Conservation (phyloP, 2,113 vertebrate species). For the Podiceps cristatus region DNA sequence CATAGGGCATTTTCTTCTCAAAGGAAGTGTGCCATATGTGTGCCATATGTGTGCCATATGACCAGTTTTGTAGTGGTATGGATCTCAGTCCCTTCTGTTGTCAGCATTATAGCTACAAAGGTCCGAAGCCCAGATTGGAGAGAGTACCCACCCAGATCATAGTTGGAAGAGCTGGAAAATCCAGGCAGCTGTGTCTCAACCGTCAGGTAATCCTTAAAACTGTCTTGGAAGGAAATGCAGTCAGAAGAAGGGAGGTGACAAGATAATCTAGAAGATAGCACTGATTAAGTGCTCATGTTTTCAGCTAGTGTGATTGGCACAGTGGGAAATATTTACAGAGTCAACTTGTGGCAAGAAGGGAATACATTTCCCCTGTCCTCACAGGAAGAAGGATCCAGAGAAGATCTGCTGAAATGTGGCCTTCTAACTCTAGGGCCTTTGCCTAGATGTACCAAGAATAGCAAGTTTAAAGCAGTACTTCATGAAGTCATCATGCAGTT, state of each 20-base stretch:
- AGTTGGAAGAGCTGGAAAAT: not conserved
- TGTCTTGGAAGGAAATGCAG: not conserved
- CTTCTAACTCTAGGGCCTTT: not conserved
- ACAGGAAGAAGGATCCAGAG: not conserved
- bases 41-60: not conserved
- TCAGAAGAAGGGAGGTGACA: not conserved
- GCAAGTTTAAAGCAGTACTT: not conserved
- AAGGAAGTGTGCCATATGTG: not conserved
- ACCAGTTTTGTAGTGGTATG: not conserved
- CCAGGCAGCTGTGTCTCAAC: not conserved
- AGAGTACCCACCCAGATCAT: not conserved
- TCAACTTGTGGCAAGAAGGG: not conserved
- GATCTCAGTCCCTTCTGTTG: not conserved
- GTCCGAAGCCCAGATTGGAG: not conserved
- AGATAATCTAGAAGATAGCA: not conserved
- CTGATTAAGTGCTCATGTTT: not conserved
- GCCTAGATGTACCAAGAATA: not conserved
- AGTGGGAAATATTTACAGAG: not conserved
- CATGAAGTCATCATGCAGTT: constrained; percentile 28
- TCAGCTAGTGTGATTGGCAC: not conserved
- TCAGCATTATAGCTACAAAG: not conserved
- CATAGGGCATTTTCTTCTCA: not conserved
- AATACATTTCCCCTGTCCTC: not conserved
- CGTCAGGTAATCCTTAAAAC: not conserved
- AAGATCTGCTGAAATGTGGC: not conserved